Base-by-base conservation (phyloP, 2,888 invertebrate species). In the Eristalis intricaria region DNA sequence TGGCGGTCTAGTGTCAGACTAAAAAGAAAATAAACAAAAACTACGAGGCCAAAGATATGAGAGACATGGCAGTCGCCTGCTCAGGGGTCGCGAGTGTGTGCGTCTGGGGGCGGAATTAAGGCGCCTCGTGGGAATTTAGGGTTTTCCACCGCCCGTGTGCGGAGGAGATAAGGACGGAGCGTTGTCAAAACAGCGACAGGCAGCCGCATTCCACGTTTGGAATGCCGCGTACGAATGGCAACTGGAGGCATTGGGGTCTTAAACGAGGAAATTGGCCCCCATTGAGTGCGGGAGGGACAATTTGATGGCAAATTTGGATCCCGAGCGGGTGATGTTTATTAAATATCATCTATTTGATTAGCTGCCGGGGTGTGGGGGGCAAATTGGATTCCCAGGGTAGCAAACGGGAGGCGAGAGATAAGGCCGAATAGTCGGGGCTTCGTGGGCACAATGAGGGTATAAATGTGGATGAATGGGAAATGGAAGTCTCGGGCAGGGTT, bases 11-110 rank as follows among this genome's bases (percentile, higher is more conserved):
- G 50, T 50, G 50, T n/a, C 50, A 50, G 38, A 38, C 38, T 38
- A 0, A n/a, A 19, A 60, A 19, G 50, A 63, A 74, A 50, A 64
- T 43, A 40, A 2, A 35, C 40, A 40, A 29, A 43, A 43, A 26
- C 13, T 15, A 29, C 19, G 50, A 15, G 43, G 64, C 81, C 50
- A 13, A 71, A 76, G 66, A 82, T 82, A 82, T 82, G 64, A 76
- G 66, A 50, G 50, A 50, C 50, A 19, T 19, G 50, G 50, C 50
- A 8, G 19, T 19, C 50, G 43, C n/a, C 32, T 32, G 8, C 32
- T 32, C 32, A 32, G 7, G 32, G 32, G 32, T 7, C 7, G 32
- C 7, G 38, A 11, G 38, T 40, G 38, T n/a, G 13, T n/a, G 13
- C 1, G 8, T 58, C 23, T 22, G 60, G 70, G 60, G 40, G 26